Base-by-base conservation (phyloP, 37 sponge, comb jelly and placozoan species). In the Amphimedon queenslandica region DNA sequence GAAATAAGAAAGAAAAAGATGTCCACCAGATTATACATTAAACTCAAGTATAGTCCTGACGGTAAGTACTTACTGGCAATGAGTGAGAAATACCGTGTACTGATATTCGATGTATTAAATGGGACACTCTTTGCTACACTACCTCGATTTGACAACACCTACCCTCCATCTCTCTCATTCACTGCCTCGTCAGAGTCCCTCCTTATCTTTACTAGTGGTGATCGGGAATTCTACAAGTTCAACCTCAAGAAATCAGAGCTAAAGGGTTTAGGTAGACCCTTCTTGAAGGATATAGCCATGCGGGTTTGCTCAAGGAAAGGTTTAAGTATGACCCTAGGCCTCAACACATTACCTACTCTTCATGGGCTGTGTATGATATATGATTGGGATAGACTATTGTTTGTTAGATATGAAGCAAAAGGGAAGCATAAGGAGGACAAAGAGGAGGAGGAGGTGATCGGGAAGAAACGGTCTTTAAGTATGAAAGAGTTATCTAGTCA, bases 291-390 rank as follows among this genome's bases (percentile, higher is more conserved):
- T n/a, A n/a, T n/a, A n/a, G n/a, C n/a, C n/a, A n/a, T n/a, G n/a
- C n/a, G n/a, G n/a, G n/a, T n/a, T n/a, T n/a, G n/a, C n/a, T n/a
- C n/a, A n/a, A n/a, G n/a, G n/a, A 47, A 47, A 47, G 51, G 13
- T 47, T 13, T 18, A 13, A 47, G 51, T 47, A 18, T 13, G 13
- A 18, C 13, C 13, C 51, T 47, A 8, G 8, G 13, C 13, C 13
- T 47, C 8, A 18, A 13, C 13, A 47, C 13, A 18, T 47, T 47
- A 8, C 51, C 51, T 18, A 23, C 24, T 33, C 25, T 36, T 8
- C 40, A 37, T 27, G 61, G 39, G 31, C 25, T 74, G 28, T 58
- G 74, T 82, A 69, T 77, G 34, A 41, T 82, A 3, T 82, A 82
- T 58, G 77, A 83, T 40, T 69, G 70, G 41, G 69, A 76, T 34